These are phyloP conservation scores for Macaca mulatta DNA, from an alignment of 2,113 vertebrate genomes.

Conservation along the genomic window DNA sequence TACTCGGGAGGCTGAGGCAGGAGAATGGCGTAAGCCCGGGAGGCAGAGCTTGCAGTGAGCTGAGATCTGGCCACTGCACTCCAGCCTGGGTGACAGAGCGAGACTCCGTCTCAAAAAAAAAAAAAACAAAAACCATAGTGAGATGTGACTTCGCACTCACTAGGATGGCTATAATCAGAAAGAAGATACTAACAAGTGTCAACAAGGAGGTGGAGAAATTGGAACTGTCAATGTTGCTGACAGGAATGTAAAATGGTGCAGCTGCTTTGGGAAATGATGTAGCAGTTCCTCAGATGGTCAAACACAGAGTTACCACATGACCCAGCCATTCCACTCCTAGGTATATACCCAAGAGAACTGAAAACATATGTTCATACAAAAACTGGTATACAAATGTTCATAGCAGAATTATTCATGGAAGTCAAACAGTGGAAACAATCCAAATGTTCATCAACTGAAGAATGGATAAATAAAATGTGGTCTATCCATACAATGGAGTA, in stretches of 20 bases:
- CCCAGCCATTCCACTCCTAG: background rate
- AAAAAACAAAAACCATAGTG: background rate
- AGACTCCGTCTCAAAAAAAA: no score
- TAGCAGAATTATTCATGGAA: background rate
- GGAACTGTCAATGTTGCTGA: background rate
- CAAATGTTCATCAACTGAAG: background rate
- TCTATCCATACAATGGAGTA: background rate
- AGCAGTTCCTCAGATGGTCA: background rate
- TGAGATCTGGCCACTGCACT: no score
- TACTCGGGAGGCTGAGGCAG: no score
- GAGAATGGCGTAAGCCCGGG: no score
- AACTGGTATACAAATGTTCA: background rate
- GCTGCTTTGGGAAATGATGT: background rate
- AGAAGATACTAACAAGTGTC: background rate
- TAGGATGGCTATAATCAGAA: background rate
- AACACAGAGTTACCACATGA: background rate
- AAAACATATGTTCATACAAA: background rate
- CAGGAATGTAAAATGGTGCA: background rate
- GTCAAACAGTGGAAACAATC: background rate
- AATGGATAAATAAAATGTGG: background rate
- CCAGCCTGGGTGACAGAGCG: no score
- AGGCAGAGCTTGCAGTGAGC: no score
- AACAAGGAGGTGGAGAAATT: background rate
- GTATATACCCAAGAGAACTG: background rate
- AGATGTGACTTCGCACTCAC: background rate